Evolutionary conservation across 2,797 vertebrate genomes (phyloP), one percentile per base, ranked within the genome.

Genomic region (Enteromius mattozi): DNA sequence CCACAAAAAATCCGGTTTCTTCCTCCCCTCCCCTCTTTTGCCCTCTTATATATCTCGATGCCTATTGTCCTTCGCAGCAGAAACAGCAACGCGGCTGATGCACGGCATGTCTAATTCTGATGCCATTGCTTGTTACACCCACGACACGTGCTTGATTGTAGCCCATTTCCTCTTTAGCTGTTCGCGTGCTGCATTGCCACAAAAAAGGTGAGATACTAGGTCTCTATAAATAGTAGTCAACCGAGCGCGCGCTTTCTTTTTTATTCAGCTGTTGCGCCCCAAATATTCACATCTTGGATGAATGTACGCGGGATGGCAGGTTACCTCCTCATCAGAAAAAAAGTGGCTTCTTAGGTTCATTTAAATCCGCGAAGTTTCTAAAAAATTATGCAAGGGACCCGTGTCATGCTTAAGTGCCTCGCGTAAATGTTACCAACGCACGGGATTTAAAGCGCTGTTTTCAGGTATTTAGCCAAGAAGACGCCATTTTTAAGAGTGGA

Each of bases 401-500:
- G 16, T 47, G 6, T 2, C 33, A 35, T 17, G 37, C 10, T 33
- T 82, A 7, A 12, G 0, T 14, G 4, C 1, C 37, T 49, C 42
- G 10, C 27, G 19, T 12, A 74, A 61, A 70, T 14, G 21, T 16
- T 51, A 69, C n/a, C 51, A 49, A 79, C 45, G 79, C 61, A 45
- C 51, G 14, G 75, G 56, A 83, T 88, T 78, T 4, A 80, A 85
- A 69, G 49, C 82, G 56, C 56, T 89, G 89, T 89, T 91, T 91
- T 88, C 83, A 68, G 87, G 89, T 89, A 89, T 93, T 93, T 93
- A 90, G 88, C 90, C 91, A 88, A 89, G 86, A 91, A 91, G 94
- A 93, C 94, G 94, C 94, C 94, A 95, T 95, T 93, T 94, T 93
- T 89, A 88, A 90, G 89, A 92, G 91, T 89, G 90, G 90, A 91